Evolutionary conservation across 1,140 invertebrate species (phyloP).

Genomic region (Eueides isabella): DNA sequence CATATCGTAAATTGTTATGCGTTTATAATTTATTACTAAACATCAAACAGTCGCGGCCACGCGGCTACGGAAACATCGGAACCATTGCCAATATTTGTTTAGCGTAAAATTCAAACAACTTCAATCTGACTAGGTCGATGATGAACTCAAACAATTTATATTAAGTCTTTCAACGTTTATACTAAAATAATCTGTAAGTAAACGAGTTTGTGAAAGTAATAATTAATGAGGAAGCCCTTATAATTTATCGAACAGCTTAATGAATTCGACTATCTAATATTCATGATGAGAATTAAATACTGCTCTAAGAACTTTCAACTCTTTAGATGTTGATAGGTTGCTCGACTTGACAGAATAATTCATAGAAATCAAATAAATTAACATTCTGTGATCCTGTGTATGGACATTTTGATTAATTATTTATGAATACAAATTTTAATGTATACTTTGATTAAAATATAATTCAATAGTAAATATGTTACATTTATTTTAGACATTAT

Average conservation of each 20-base stretch:
- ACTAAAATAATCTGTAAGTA: neutral
- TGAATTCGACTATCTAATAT: slow-evolving; percentile 10
- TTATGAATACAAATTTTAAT: neutral
- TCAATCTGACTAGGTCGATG: neutral
- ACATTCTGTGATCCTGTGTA: neutral
- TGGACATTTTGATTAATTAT: neutral
- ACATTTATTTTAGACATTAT: neutral
- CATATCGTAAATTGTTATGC: neutral
- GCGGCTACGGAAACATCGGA: neutral
- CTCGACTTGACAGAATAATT: slow-evolving; percentile 56
- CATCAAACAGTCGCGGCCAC: neutral
- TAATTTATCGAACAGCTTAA: slow-evolving; percentile 8
- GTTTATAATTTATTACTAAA: neutral
- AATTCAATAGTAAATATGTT: neutral
- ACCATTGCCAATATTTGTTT: neutral
- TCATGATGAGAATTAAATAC: slow-evolving; percentile 11
- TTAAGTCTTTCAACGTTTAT: neutral
- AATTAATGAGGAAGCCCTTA: slow-evolving; percentile 1
- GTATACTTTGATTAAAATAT: too few species aligned
- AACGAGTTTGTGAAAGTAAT: slow-evolving; percentile 5
- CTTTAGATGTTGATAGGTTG: slow-evolving; percentile 33
- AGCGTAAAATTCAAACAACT: neutral
- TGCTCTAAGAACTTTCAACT: slow-evolving; percentile 11
- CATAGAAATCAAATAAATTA: slow-evolving; percentile 3
- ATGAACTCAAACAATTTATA: slow-evolving; percentile 1